Evolutionary conservation across 2,888 invertebrate genomes (phyloP), one percentile per base, ranked within the genome.

Genomic region (Polyommatus icarus): DNA sequence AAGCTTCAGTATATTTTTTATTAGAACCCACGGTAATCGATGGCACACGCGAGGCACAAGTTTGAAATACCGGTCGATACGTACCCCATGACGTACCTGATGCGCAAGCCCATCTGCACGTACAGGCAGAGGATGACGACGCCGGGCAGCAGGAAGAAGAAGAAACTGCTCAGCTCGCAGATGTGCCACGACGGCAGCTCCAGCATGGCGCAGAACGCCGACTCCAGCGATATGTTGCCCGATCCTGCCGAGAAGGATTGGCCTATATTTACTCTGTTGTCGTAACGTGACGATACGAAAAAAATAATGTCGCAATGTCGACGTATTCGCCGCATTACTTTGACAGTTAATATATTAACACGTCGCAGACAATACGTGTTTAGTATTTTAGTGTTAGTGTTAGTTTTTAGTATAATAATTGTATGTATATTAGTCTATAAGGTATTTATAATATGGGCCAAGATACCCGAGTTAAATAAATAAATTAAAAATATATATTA

Each of bases 151-250:
- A 98, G 94, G 93, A 98, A 98, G 91, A 98, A 98, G 78, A 98
- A 89, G 80, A 97, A 93, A 81, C 96, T 96, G 86, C 98, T 98
- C 79, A 97, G 88, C 90, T 98, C 98, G 86, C 97, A 97, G 76
- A 98, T 91, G 87, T 96, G 95, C 86, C 95, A 95, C 8, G 95
- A 94, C 0, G 95, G 94, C 83, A 91, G 86, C 81, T 92, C 90
- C 85, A 96, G 90, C 96, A 97, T 97, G 4, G 96, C 96, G 87
- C 98, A 98, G 90, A 97, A 97, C 0, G 97, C 98, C 0, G 97
- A 97, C 86, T 98, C 90, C 81, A 89, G 72, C 0, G 93, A 93
- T 0, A 87, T 82, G 84, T 92, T 93, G 10, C 93, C 92, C 0
- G 93, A 93, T 0, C 87, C 93, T 93, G 80, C 10, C 29, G 32